Percentiles rank a stretch among this genome's conserved stretches.
These are phyloP conservation scores for Pseudomyrmex concolor DNA, from an alignment of 1,140 invertebrate species.

Conservation along the genomic window DNA sequence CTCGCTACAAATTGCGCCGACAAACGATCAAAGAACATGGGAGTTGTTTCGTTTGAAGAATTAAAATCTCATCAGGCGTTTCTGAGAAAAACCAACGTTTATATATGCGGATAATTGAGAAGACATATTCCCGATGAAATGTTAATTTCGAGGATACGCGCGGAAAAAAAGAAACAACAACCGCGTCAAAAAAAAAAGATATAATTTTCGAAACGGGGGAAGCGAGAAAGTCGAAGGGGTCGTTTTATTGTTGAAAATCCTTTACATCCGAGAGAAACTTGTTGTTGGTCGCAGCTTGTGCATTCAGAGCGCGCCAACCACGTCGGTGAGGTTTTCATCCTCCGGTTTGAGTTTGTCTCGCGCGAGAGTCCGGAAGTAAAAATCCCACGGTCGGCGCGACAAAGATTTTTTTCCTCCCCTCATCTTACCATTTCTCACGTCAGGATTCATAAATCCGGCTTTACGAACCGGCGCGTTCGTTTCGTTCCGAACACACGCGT, in stretches of 20 bases:
- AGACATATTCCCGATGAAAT: neutral
- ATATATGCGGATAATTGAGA: constrained; percentile 32
- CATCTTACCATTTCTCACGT: constrained; percentile 23
- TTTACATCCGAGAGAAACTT: constrained; percentile 20
- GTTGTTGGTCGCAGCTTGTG: neutral
- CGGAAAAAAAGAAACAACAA: no score
- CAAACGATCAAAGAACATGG: constrained; percentile 55
- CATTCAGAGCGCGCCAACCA: neutral
- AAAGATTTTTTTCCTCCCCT: constrained; percentile 2
- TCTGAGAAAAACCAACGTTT: constrained; percentile 13
- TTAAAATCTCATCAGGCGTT: constrained; percentile 67
- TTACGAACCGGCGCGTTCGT: no score
- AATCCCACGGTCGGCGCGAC: constrained; percentile 37
- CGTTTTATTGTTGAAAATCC: constrained; percentile 1
- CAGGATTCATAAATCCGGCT: constrained; percentile 26
- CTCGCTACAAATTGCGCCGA: constrained; percentile 66
- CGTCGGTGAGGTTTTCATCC: neutral
- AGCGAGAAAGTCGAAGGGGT: neutral
- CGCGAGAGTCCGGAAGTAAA: constrained; percentile 6
- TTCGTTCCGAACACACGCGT: neutral
- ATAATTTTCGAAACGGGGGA: neutral
- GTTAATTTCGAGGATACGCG: neutral
- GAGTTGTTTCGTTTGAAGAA: constrained; percentile 43
- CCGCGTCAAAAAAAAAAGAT: neutral
- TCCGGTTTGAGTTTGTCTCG: constrained; percentile 13